A percentile compares a stretch with the other conserved stretches of the same genome.
Conservation (phyloP, 1,140 invertebrate species). For the Acromyrmex echinatior region DNA sequence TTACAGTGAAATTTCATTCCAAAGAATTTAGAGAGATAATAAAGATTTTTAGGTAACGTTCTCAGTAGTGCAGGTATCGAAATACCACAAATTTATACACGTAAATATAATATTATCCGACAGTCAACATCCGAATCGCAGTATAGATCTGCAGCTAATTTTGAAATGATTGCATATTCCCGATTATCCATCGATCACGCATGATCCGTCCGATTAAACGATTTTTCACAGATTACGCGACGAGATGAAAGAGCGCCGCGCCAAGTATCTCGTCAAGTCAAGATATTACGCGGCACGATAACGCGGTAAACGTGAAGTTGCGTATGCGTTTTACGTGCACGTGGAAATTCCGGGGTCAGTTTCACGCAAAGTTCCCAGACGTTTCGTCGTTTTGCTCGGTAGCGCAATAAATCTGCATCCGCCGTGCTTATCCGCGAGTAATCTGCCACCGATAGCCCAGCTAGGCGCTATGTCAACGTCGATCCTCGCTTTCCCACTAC, state of each 20-base stretch:
- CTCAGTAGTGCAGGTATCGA: neutral
- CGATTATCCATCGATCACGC: conserved; percentile 1
- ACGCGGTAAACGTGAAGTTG: neutral
- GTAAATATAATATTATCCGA: neutral
- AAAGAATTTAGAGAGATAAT: too few relatives aligned
- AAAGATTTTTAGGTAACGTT: too few relatives aligned
- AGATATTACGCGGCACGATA: conserved; percentile 14
- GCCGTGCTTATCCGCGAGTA: conserved; percentile 49
- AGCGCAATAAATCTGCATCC: conserved; percentile 56
- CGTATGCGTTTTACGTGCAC: conserved; percentile 16
- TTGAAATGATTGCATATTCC: neutral
- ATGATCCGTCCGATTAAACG: conserved; percentile 13
- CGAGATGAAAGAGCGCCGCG: conserved; percentile 32
- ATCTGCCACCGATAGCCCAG: conserved; percentile 65
- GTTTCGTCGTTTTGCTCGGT: conserved; percentile 47
- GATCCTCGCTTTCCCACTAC: conserved; percentile 66
- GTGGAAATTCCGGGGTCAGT: conserved; percentile 60
- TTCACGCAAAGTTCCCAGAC: conserved; percentile 41
- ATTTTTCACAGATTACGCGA: conserved; percentile 15
- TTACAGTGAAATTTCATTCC: too few relatives aligned
- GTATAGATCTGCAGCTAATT: neutral
- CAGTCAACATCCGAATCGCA: neutral
- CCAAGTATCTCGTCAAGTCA: neutral
- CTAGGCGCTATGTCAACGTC: conserved; percentile 66
- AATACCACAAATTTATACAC: neutral